phyloP scores from a whole-genome alignment of 2,888 invertebrate species.

The Oligia strigilis region DNA sequence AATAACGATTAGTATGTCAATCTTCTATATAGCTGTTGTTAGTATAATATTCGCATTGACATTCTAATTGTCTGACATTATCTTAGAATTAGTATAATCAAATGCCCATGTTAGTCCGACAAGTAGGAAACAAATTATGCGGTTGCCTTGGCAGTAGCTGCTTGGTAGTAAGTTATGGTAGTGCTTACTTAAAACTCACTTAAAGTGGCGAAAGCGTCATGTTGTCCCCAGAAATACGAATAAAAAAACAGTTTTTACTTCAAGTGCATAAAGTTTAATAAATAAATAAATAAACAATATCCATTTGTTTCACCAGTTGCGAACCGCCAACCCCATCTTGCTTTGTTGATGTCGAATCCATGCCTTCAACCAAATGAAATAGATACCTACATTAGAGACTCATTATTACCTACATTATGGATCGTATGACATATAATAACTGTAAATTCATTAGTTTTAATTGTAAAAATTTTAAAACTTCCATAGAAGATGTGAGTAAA shows the following conservation, averaged over 20 bases:
- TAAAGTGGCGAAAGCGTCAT: not conserved
- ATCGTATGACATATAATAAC: too few species aligned
- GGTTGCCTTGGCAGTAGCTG: slow-evolving; percentile 18
- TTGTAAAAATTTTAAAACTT: too few species aligned
- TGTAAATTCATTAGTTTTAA: too few species aligned
- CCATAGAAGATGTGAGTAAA: too few species aligned
- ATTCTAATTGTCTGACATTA: slow-evolving; percentile 53
- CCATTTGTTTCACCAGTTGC: not conserved
- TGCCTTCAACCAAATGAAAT: not conserved
- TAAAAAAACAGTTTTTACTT: too few species aligned
- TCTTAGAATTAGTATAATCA: slow-evolving; percentile 51
- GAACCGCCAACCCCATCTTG: not conserved
- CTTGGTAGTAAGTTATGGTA: not conserved
- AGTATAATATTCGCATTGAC: slow-evolving; percentile 57
- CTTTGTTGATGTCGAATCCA: not conserved
- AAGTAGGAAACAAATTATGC: slow-evolving; percentile 31
- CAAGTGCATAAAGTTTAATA: too few species aligned
- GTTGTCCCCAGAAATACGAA: too few species aligned
- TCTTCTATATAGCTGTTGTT: slow-evolving; percentile 31
- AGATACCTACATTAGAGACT: not conserved
- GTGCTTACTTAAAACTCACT: not conserved
- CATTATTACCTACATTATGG: too few species aligned
- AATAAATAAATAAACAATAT: not conserved
- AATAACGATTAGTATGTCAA: slow-evolving; percentile 45
- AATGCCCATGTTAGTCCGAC: slow-evolving; percentile 30